Conservation (phyloP, 2,797 vertebrate genomes). For the Rhinichthys osculus region DNA sequence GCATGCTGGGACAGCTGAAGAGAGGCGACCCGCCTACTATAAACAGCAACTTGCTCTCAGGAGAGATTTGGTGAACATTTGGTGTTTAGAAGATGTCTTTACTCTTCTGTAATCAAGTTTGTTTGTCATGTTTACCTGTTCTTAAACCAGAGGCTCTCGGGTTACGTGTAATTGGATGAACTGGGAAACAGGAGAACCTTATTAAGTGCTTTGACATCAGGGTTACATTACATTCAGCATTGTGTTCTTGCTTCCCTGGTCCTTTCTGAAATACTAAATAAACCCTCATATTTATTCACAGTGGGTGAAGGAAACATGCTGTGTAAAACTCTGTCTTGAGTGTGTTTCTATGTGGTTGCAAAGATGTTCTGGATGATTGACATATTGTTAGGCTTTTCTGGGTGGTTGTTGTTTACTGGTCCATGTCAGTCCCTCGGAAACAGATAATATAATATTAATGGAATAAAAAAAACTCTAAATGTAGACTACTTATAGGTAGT, state of each 20-base stretch:
- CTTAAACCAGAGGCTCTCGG: slow-evolving; percentile 26
- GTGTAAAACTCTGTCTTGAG: background rate
- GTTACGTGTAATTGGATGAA: slow-evolving; percentile 52
- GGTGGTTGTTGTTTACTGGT: background rate
- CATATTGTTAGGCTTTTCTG: no score
- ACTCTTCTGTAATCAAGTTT: slow-evolving; percentile 40
- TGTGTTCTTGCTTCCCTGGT: background rate
- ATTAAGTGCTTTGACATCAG: slow-evolving; percentile 44
- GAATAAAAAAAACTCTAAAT: no score
- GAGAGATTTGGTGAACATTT: background rate
- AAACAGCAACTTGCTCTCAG: slow-evolving; percentile 17
- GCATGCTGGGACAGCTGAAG: slow-evolving; percentile 18
- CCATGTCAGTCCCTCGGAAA: background rate
- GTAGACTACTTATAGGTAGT: no score
- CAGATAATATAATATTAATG: background rate
- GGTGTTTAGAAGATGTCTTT: background rate
- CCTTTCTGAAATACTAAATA: slow-evolving; percentile 15
- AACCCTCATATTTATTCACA: background rate
- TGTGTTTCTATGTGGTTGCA: background rate
- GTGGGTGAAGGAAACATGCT: background rate
- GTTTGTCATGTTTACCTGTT: slow-evolving; percentile 35
- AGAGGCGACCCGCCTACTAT: background rate
- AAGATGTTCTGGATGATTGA: background rate
- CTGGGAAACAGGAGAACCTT: slow-evolving; percentile 51
- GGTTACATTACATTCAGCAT: slow-evolving; percentile 35